These are phyloP conservation scores for Ips typographus DNA, from an alignment of 1,140 invertebrate species.

Conservation along the genomic window DNA sequence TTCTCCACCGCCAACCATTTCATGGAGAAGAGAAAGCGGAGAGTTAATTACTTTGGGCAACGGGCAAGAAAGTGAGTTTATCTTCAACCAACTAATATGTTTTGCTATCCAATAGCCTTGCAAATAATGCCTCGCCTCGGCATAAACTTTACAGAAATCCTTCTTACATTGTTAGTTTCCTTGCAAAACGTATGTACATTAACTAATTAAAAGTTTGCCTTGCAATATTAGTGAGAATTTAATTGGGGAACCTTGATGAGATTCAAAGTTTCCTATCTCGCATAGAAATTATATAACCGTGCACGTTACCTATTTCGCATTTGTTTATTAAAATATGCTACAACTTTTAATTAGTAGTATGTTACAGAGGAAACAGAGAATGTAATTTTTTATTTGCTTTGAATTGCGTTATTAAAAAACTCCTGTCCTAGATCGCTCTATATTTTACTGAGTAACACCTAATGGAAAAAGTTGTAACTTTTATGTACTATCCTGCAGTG, in stretches of 20 bases:
- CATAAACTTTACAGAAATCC: neutral
- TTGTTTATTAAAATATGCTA: neutral
- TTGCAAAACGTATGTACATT: neutral
- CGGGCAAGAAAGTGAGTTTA: conserved; percentile 55
- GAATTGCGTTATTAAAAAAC: no score
- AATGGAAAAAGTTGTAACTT: no score
- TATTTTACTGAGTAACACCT: no score
- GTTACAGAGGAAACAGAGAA: no score
- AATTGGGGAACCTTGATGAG: conserved; percentile 8
- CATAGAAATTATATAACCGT: conserved; percentile 1
- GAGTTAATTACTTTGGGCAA: conserved; percentile 60
- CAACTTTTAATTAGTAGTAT: no score
- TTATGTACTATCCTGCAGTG: no score
- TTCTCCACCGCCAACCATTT: conserved; percentile 78
- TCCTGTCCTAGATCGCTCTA: no score
- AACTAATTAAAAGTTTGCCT: conserved; percentile 11
- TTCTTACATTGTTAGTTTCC: conserved; percentile 1
- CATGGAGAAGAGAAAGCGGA: conserved; percentile 80
- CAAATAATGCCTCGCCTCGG: neutral
- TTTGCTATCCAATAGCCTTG: no score
- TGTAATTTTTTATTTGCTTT: no score
- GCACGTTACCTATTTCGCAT: neutral
- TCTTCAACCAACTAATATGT: neutral
- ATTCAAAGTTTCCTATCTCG: conserved; percentile 5
- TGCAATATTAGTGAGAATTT: conserved; percentile 11